Conservation (phyloP, 2,888 invertebrate species). For the Synanthedon myopaeformis region DNA sequence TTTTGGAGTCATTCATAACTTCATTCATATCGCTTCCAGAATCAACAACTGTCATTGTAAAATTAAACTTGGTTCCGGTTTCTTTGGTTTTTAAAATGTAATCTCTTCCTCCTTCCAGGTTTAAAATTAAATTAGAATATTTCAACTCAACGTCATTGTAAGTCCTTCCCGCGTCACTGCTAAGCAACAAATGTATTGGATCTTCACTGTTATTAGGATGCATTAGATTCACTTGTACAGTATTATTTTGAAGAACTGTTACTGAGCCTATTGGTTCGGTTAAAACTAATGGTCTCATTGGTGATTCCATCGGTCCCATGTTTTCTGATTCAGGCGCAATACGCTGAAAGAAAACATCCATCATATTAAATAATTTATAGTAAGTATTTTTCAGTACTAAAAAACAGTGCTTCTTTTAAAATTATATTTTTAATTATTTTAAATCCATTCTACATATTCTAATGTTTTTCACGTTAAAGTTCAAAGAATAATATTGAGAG, state of each 20-base stretch:
- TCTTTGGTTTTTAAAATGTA: conserved; percentile 60
- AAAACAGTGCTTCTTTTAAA: no score
- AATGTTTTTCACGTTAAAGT: no score
- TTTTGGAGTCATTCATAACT: conserved; percentile 22
- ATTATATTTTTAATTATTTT: no score
- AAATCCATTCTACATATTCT: no score
- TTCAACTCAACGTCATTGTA: conserved; percentile 48
- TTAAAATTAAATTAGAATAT: conserved; percentile 48
- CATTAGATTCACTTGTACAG: conserved; percentile 56
- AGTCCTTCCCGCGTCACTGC: conserved; percentile 46
- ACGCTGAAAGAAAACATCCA: not conserved
- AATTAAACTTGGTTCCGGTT: conserved; percentile 59
- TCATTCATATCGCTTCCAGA: conserved; percentile 22
- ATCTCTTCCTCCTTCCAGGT: conserved; percentile 52
- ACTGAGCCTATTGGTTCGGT: conserved; percentile 58
- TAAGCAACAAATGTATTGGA: conserved; percentile 50
- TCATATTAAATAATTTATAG: not conserved
- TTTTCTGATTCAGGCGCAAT: not conserved
- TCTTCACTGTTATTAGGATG: conserved; percentile 43
- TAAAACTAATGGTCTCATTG: conserved; percentile 33
- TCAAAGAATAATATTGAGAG: no score
- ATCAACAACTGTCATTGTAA: conserved; percentile 47
- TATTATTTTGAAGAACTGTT: conserved; percentile 57
- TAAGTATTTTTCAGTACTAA: not conserved
- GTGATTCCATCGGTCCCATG: conserved; percentile 8